Evolutionary conservation across 92 coral and sea anemone genomes (phyloP), one percentile per base, ranked within the genome.

Genomic region (Parazoanthus swiftii): DNA sequence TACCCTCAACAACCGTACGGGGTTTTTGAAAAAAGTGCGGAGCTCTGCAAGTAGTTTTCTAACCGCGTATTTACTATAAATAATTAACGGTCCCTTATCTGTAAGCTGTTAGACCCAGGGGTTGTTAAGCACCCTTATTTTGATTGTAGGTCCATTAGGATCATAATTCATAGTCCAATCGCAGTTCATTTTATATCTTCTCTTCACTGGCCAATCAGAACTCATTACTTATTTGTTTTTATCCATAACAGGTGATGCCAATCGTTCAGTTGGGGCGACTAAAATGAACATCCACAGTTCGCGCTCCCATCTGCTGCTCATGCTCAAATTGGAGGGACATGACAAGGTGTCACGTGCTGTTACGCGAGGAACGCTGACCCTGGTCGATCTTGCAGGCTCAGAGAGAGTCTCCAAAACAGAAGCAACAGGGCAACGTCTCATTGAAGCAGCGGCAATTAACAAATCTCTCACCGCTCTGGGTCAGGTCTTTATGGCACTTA

Each of bases 201-300:
- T 63, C 7, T 63, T 73, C 18, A 73, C 42, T 33, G 35, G 39
- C 80, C 79, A 68, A 42, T 39, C 51, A 84, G 54, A 37, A n/a
- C 75, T 48, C 15, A 39, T 84, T 6, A 23, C 39, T 13, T 67
- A 14, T 83, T 33, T 42, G 50, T 25, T 36, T 37, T 77, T n/a
- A 25, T 76, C 39, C n/a, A 21, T 81, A n/a, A 10, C 85, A 95
- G 98, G 98, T 21, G 90, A 93, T 82, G 90, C 86, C 14, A 95
- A 93, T 44, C 94, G 98, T 81, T 95, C 98, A 11, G 98, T 95
- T 11, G 98, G 98, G 36, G 94, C 94, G 71, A 92, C 98, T 10
- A 93, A 95, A 78, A 95, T 95, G 98, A 95, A 95, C 92, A 91
- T 95, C 63, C 92, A 93, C 90, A 95, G 98, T 63, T 95, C 98